Evolutionary conservation across 1,140 invertebrate species (phyloP), one percentile per base, ranked within the genome.

Genomic region (Nixonia krombeini): DNA sequence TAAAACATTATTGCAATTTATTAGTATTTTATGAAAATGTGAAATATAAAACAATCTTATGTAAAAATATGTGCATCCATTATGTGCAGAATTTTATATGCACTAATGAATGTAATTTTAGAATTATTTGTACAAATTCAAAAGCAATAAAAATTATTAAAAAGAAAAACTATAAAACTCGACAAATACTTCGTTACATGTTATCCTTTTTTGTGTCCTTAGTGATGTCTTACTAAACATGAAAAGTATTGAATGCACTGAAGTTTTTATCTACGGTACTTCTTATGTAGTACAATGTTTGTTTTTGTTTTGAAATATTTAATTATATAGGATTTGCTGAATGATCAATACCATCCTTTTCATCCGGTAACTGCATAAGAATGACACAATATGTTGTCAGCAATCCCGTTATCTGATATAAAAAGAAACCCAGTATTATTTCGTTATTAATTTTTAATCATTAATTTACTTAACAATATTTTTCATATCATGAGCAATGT

Each of bases 371-470:
- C 47, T 85, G 82, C 29, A 85, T 12, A 1, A 85, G 73, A 50
- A 85, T 81, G 10, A 83, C 73, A 25, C 84, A 59, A 51, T 85
- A 85, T 0, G 79, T 84, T 5, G 76, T 70, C 26, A 76, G 33
- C 16, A 76, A 4, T 8, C 70, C 59, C 6, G 57, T 47, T 5
- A 78, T 80, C 83, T 85, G 71, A 21, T 74, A 74, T 5, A 9
- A 21, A 51, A 33, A 33, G 63, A 55, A 38, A 41, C 53, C 6
- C 4, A 13, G 9, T 31, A 37, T 33, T 37, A 53, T 0, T 10
- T 46, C n/a, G 0, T 23, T 23, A 12, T 31, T 40, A 17, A 12
- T 25, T 49, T 49, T 46, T 37, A 17, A 59, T 50, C 16, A 31
- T 40, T n/a, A 62, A n/a, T n/a, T n/a, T n/a, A n/a, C n/a, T n/a